Evolutionary conservation across 2,888 invertebrate genomes (phyloP), one percentile per base, ranked within the genome.

Genomic region (Lacanobia oleracea): DNA sequence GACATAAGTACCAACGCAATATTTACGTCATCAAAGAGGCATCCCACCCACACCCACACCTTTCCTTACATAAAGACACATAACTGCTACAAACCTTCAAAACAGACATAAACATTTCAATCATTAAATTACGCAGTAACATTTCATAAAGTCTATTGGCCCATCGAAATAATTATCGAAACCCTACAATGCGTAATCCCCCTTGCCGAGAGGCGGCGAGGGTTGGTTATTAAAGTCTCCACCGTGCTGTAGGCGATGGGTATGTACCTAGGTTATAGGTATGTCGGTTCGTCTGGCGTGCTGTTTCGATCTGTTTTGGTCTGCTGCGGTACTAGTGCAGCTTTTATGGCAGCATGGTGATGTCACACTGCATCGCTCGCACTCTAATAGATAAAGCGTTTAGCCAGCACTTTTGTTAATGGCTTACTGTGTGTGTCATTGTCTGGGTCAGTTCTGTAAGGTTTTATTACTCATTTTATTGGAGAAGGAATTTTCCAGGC

Each of bases 291-390:
- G 88, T 91, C 91, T 91, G 91, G 91, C 89, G 74, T 88, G 92
- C 91, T 90, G 88, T 88, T 91, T 91, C 92, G 92, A 91, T 91
- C 91, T 87, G 91, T 88, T 85, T 88, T 86, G 86, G 89, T 88
- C 89, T 90, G 86, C 71, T 81, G 83, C 88, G 67, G 87, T 79
- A 86, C 84, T 86, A 86, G 83, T 83, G 82, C 82, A 82, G 69
- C 69, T 71, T 87, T 83, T 78, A 84, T 81, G 75, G 57, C 65
- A 81, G 72, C 69, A 78, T 66, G 43, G 67, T 84, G 84, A 86
- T 81, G 85, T 87, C 83, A 89, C 56, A 57, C 62, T 79, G 67
- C 70, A 66, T 45, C 57, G 59, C n/a, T 73, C n/a, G 45, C 61
- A 51, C 56, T 81, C 45, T 40, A 64, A 53, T 51, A 75, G 33